These are phyloP conservation scores for Cordilura impudica DNA, from an alignment of 2,888 invertebrate genomes.

Conservation along the genomic window DNA sequence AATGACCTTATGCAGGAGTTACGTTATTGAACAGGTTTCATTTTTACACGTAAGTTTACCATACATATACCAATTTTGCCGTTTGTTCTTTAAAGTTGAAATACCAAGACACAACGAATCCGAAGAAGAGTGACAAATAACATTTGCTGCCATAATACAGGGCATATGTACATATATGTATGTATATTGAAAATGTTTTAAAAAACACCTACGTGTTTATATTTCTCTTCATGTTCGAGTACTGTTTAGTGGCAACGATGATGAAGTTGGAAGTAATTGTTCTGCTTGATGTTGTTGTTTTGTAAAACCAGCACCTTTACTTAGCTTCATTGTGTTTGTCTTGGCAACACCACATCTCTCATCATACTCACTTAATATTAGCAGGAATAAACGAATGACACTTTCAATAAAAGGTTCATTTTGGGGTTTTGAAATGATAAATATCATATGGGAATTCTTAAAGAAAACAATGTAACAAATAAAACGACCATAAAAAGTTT, in stretches of 20 bases:
- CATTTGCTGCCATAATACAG: conserved; percentile 49
- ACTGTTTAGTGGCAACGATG: conserved; percentile 38
- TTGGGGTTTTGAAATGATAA: conserved; percentile 59
- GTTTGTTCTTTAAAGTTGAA: conserved; percentile 24
- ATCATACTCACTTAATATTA: background rate
- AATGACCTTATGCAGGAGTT: too few species aligned
- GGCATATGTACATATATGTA: background rate
- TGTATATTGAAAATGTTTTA: conserved; percentile 52
- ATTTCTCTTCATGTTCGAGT: conserved; percentile 42
- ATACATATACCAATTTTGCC: conserved; percentile 33
- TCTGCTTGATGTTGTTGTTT: conserved; percentile 42
- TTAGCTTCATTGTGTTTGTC: background rate
- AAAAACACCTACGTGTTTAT: conserved; percentile 60
- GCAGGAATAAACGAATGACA: conserved; percentile 37
- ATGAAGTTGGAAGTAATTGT: conserved; percentile 47
- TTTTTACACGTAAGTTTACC: conserved; percentile 54
- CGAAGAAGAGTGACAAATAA: conserved; percentile 59
- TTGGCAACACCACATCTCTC: background rate
- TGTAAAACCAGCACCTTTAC: conserved; percentile 54
- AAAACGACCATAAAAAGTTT: conserved; percentile 34
- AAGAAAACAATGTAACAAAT: conserved; percentile 42
- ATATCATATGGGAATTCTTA: conserved; percentile 61
- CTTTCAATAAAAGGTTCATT: conserved; percentile 61
- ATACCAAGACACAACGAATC: background rate
- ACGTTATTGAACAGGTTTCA: conserved; percentile 46